A percentile compares a stretch with the other conserved stretches of the same genome.
Conservation (phyloP, 2,113 vertebrate genomes). For the Rhineura floridana region DNA sequence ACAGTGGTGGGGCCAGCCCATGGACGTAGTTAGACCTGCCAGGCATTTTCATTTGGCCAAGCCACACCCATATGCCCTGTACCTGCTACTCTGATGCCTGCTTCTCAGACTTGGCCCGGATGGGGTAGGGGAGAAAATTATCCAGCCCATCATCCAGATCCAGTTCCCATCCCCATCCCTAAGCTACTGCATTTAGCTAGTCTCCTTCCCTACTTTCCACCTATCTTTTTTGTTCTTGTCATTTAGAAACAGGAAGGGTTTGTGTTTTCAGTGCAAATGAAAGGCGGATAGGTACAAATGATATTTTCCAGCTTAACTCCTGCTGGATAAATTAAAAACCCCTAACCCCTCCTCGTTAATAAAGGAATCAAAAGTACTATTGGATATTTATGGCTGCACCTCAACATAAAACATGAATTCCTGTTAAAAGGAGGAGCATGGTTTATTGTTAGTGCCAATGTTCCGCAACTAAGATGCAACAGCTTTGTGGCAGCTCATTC, state of each 20-base stretch:
- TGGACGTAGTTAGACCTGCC: too few relatives aligned
- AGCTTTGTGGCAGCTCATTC: slow-evolving; percentile 66
- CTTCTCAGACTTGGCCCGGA: too few relatives aligned
- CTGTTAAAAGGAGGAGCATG: background rate
- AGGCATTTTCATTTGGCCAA: too few relatives aligned
- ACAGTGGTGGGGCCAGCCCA: background rate
- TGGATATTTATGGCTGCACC: slow-evolving; percentile 41
- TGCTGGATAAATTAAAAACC: background rate
- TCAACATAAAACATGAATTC: slow-evolving; percentile 38
- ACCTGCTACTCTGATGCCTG: too few relatives aligned
- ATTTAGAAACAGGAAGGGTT: background rate
- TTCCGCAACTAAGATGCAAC: slow-evolving; percentile 57
- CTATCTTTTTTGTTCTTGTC: fast-evolving
- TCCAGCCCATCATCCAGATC: too few relatives aligned
- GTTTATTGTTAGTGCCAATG: slow-evolving; percentile 36
- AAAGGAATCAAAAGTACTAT: slow-evolving; percentile 10
- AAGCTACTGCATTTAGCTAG: background rate
- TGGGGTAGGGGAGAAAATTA: too few relatives aligned
- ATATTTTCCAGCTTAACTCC: background rate
- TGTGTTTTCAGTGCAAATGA: fast-evolving
- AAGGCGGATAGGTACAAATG: slow-evolving; percentile 6
- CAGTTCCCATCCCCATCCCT: background rate
- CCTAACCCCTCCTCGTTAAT: background rate
- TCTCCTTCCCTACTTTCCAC: background rate
- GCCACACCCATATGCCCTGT: too few relatives aligned